Conservation (phyloP, 2,797 vertebrate genomes). For the Artibeus lituratus region DNA sequence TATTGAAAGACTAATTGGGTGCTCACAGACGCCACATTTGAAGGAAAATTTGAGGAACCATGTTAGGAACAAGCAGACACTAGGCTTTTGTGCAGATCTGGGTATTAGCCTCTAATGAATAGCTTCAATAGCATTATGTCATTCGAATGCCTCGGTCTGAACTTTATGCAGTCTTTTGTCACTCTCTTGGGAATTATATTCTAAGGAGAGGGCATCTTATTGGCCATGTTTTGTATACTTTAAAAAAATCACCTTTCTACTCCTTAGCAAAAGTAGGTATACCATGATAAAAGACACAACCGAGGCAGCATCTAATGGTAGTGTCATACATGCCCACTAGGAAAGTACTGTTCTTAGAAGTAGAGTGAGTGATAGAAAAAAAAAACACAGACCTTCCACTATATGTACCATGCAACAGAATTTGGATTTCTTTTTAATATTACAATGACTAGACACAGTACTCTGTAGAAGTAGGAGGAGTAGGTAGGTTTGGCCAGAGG, state of each 20-base stretch:
- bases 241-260: background rate
- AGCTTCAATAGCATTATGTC: background rate
- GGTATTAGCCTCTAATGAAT: background rate
- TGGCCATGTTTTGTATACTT: background rate
- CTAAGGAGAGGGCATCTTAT: background rate
- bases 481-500: background rate
- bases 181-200: conserved; percentile 5
- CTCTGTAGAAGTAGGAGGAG: background rate
- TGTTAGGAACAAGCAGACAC: background rate
- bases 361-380: background rate
- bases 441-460: background rate
- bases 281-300: background rate
- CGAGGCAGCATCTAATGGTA: background rate
- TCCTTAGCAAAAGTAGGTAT: background rate
- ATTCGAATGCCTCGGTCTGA: background rate
- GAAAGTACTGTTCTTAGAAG: background rate
- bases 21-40: background rate
- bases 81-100: background rate
- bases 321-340: background rate
- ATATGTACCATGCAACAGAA: background rate
- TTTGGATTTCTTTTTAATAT: background rate
- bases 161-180: background rate
- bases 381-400: background rate
- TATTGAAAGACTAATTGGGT: background rate
- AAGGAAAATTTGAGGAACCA: background rate